Evolutionary conservation across 2,113 vertebrate genomes (phyloP).

Genomic region (Myotis yumanensis): DNA sequence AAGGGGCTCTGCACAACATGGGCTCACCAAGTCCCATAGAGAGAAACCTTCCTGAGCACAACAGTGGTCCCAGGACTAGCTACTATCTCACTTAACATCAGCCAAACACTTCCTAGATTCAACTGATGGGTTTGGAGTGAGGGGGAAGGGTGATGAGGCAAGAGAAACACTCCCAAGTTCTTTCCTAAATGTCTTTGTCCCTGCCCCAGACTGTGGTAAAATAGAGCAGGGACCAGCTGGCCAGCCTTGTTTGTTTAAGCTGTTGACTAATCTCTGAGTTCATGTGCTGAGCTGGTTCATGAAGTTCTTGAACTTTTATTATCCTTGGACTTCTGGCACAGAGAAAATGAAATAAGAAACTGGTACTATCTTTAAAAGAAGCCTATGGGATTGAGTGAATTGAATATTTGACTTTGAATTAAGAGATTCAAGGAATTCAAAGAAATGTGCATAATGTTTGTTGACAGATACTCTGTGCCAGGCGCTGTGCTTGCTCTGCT

Average conservation of each 20-base stretch:
- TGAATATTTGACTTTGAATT: slow-evolving; percentile 31
- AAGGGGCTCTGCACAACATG: background rate
- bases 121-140: background rate
- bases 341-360: slow-evolving; percentile 68
- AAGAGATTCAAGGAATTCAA: slow-evolving; percentile 25
- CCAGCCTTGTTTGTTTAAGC: slow-evolving; percentile 85
- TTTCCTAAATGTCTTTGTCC: slow-evolving; percentile 78
- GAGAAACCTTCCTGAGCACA: background rate
- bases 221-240: slow-evolving; percentile 81
- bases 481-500: background rate
- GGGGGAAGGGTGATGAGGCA: background rate
- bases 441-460: background rate
- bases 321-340: slow-evolving; percentile 64
- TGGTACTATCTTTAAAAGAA: slow-evolving; percentile 59
- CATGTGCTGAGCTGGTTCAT: slow-evolving; percentile 86
- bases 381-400: background rate
- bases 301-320: slow-evolving; percentile 85
- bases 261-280: slow-evolving; percentile 88
- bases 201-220: slow-evolving; percentile 86
- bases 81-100: background rate
- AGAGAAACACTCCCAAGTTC: slow-evolving; percentile 60
- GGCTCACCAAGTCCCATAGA: background rate
- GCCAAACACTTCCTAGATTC: background rate
- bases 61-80: background rate
- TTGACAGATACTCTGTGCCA: background rate